Conservation (phyloP, 1,140 invertebrate species). For the Spodoptera frugiperda region DNA sequence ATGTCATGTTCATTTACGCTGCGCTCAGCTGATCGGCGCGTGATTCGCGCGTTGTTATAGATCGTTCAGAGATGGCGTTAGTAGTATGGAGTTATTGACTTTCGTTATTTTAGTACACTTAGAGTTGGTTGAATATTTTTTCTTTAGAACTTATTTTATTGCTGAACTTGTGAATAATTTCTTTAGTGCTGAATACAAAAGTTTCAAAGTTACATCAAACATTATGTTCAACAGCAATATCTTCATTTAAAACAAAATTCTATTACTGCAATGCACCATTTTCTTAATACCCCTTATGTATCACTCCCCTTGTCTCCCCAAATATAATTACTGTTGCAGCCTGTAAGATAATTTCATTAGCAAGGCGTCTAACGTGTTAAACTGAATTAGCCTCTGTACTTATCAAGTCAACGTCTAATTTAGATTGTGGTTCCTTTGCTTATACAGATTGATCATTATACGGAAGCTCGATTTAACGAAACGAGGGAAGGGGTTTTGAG, state of each 20-base stretch:
- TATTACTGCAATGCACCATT: conserved; percentile 44
- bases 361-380: conserved; percentile 8
- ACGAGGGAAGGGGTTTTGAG: neutral
- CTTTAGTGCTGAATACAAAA: too few relatives aligned
- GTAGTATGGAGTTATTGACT: neutral
- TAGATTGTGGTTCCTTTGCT: neutral
- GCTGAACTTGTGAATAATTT: too few relatives aligned
- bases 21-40: conserved; percentile 49
- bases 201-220: too few relatives aligned
- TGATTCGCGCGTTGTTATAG: conserved; percentile 23
- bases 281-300: conserved; percentile 37
- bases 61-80: conserved; percentile 56
- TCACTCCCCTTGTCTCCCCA: conserved; percentile 23
- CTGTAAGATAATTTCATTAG: conserved; percentile 48
- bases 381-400: conserved; percentile 13
- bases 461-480: neutral
- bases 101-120: neutral
- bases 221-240: too few relatives aligned
- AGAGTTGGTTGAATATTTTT: too few relatives aligned
- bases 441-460: conserved; percentile 2
- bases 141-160: too few relatives aligned
- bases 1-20: neutral
- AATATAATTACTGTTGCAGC: conserved; percentile 48
- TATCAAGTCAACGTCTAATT: conserved; percentile 23
- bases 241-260: neutral